Base-by-base conservation (phyloP, 1,140 invertebrate species). In the Cotesia typhae region DNA sequence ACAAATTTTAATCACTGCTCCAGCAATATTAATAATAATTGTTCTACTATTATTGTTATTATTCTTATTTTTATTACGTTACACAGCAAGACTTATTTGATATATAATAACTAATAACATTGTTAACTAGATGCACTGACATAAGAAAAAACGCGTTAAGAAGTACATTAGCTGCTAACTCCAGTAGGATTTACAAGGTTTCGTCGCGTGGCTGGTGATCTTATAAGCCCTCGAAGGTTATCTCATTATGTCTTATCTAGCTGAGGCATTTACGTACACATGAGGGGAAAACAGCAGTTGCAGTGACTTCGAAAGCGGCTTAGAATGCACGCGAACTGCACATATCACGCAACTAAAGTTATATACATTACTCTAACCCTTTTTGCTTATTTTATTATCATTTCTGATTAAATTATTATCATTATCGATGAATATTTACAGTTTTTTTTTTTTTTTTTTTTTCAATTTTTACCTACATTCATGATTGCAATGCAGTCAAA, bases 201-300 rank as follows among this genome's bases (percentile, higher is more conserved):
- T 77, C 76, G 74, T 77, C 76, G 76, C 76, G 76, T 77, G 76
- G 76, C 76, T 68, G 47, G 74, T 77, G 74, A 77, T 77, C 76
- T 76, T 76, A 74, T 77, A 77, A 77, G 76, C 74, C 59, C 38
- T 60, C 63, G 70, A 76, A 77, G 76, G 72, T 77, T 77, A 77
- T 77, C 76, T 77, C 74, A 77, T 77, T 77, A 77, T 74, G 72
- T 76, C 76, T 75, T 75, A 77, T 77, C 76, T 77, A 74, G 75
- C 70, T 60, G 53, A 67, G 55, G 72, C 67, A 74, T 74, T 72
- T 72, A 70, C 65, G 57, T 71, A 59, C 52, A 69, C 47, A 51
- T n/a, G 51, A 55, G 65, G 65, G 28, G 53, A 67, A 47, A 9
- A 47, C 6, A 47, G 10, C 37, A 35, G 60, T 70, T 53, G 47